Evolutionary conservation across 2,888 invertebrate genomes (phyloP).

Genomic region (Imbricaverruca yamaguchii): DNA sequence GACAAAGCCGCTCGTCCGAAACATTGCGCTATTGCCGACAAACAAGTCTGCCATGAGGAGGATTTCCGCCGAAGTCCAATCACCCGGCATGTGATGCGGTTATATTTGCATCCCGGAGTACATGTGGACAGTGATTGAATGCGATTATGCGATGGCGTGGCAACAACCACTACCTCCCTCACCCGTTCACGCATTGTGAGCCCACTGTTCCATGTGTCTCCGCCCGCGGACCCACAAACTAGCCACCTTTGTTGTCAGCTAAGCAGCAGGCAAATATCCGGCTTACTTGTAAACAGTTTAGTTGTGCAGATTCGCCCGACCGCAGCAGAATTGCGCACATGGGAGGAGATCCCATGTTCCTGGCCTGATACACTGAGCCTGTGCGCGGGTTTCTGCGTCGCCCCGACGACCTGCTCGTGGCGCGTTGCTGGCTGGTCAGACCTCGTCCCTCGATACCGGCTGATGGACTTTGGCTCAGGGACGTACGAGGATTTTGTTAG

Average conservation of each 20-base stretch:
- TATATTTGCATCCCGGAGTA: background rate
- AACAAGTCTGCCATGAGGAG: background rate
- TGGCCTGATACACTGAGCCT: background rate
- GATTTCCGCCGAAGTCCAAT: constrained; percentile 11
- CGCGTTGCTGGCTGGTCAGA: background rate
- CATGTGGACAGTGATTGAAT: background rate
- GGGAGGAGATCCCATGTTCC: background rate
- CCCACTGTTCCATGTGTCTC: background rate
- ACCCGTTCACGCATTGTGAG: background rate
- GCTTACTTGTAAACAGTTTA: background rate
- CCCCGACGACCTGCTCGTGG: background rate
- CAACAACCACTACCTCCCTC: background rate
- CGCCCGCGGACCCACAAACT: background rate
- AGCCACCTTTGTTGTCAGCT: background rate
- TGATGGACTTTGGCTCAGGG: no score
- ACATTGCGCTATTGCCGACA: background rate
- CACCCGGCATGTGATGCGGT: background rate
- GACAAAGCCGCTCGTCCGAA: background rate
- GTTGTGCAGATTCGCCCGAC: background rate
- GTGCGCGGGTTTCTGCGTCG: background rate
- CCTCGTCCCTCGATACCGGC: no score
- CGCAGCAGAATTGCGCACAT: background rate
- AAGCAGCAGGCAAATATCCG: background rate
- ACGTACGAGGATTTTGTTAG: no score
- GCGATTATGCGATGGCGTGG: background rate